Conservation (phyloP, 2,113 vertebrate species). For the Datnioides undecimradiatus region DNA sequence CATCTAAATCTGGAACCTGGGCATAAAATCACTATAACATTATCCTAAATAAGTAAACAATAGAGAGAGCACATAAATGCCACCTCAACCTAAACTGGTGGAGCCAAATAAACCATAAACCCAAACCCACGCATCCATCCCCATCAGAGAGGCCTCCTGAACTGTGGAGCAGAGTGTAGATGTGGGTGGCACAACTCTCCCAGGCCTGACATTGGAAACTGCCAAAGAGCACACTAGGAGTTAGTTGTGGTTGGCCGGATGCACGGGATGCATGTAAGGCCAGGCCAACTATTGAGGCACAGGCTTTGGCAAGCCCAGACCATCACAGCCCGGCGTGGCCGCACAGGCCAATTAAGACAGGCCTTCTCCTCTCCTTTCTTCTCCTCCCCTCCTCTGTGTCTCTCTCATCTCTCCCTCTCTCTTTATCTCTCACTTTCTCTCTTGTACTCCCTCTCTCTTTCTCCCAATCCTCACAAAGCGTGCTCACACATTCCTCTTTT, state of each 20-base stretch:
- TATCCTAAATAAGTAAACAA: constrained; percentile 50
- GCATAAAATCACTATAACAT: constrained; percentile 34
- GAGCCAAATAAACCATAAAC: constrained; percentile 56
- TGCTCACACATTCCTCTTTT: constrained; percentile 83
- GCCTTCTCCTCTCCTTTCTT: constrained; percentile 73
- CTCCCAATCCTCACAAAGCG: constrained; percentile 77
- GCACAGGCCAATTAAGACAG: constrained; percentile 81
- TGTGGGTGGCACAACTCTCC: constrained; percentile 81
- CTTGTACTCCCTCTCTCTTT: constrained; percentile 68
- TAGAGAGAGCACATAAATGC: constrained; percentile 45
- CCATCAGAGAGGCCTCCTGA: constrained; percentile 72
- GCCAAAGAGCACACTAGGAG: constrained; percentile 84
- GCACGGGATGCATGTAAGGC: constrained; percentile 84
- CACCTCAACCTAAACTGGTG: constrained; percentile 57
- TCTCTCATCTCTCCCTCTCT: constrained; percentile 73
- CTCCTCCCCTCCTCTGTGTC: constrained; percentile 69
- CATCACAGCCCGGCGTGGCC: constrained; percentile 77
- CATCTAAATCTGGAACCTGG: constrained; percentile 10
- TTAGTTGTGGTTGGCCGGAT: constrained; percentile 86
- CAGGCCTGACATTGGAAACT: constrained; percentile 82
- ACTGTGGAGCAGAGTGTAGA: constrained; percentile 69
- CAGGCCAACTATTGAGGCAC: constrained; percentile 83
- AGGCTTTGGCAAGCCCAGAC: constrained; percentile 78
- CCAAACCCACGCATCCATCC: constrained; percentile 60
- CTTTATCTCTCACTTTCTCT: constrained; percentile 75